phyloP scores from a whole-genome alignment of 2,888 invertebrate species.

The Agapetus fuscipes region DNA sequence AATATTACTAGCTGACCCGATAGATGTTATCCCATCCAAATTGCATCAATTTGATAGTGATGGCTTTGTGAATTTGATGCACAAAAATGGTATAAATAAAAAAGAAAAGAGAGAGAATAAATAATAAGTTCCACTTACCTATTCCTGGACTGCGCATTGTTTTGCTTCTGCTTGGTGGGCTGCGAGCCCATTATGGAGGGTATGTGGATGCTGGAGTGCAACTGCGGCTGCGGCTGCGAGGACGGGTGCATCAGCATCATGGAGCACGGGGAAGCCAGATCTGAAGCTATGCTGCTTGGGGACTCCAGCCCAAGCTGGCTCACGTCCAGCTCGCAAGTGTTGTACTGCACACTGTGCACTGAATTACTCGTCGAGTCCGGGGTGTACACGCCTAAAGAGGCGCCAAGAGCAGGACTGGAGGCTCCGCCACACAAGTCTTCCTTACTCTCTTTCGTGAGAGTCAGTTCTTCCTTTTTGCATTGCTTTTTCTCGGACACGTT shows the following conservation, averaged over 20 bases:
- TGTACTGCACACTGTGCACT: conserved; percentile 69
- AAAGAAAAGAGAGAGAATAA: no score
- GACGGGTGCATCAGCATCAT: conserved; percentile 49
- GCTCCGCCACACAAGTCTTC: no score
- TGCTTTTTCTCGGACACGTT: conserved; percentile 36
- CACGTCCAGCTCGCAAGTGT: conserved; percentile 75
- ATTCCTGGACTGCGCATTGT: conserved; percentile 29
- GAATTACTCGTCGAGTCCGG: conserved; percentile 78
- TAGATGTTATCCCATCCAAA: no score
- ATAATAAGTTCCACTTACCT: conserved; percentile 24
- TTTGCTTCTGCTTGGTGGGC: conserved; percentile 28
- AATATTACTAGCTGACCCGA: no score
- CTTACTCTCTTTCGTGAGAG: conserved; percentile 28
- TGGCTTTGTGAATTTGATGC: no score
- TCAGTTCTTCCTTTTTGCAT: conserved; percentile 39
- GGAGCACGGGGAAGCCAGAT: conserved; percentile 74
- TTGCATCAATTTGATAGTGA: no score
- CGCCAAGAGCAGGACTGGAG: conserved; percentile 51
- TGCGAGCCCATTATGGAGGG: conserved; percentile 38
- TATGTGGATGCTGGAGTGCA: conserved; percentile 40
- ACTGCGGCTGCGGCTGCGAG: conserved; percentile 50
- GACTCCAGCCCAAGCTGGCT: conserved; percentile 79
- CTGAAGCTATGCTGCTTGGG: conserved; percentile 79
- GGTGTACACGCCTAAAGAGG: conserved; percentile 80
- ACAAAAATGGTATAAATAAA: no score